phyloP scores from a whole-genome alignment of 2,113 vertebrate genomes.

The Halcyon senegalensis region DNA sequence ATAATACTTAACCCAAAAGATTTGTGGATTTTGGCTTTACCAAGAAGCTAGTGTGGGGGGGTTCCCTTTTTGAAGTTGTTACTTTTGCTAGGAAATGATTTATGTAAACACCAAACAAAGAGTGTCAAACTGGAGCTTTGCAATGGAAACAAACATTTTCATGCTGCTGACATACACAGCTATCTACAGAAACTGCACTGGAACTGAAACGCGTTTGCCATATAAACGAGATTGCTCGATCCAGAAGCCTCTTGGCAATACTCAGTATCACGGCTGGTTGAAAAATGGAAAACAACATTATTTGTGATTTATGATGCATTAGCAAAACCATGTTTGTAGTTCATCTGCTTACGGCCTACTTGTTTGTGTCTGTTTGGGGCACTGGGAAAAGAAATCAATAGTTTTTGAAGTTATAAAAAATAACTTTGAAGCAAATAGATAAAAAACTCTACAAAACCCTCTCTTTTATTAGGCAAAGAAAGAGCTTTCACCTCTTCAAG shows the following conservation, averaged over 20 bases:
- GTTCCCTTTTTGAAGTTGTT: background rate
- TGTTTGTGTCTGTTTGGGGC: background rate
- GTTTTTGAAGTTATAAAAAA: background rate
- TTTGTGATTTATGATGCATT: background rate
- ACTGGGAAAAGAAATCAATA: background rate
- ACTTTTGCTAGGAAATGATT: background rate
- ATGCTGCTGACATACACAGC: background rate
- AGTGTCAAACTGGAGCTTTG: background rate
- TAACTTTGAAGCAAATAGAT: slow-evolving; percentile 20
- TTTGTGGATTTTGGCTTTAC: background rate
- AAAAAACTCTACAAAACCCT: background rate
- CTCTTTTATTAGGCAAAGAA: background rate
- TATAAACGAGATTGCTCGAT: background rate
- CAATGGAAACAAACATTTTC: background rate
- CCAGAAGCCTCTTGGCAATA: background rate
- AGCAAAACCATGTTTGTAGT: background rate
- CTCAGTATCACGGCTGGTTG: background rate
- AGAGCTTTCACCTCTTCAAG: background rate
- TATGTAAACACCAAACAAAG: background rate
- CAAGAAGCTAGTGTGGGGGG: background rate
- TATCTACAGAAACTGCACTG: background rate
- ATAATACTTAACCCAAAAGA: background rate
- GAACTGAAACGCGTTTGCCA: background rate
- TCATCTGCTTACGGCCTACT: background rate
- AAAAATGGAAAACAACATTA: background rate